Conservation (phyloP, 92 coral and sea anemone genomes). For the Epizoanthus fatuus region DNA sequence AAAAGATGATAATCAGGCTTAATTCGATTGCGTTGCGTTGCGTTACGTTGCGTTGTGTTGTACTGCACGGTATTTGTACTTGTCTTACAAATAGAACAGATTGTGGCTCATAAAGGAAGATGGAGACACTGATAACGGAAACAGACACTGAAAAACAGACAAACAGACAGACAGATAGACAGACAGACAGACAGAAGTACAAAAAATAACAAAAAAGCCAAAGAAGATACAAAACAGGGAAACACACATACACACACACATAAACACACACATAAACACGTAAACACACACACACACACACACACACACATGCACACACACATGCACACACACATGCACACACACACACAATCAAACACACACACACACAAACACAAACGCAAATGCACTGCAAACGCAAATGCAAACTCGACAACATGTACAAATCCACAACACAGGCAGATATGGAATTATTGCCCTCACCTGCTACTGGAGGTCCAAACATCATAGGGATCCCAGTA, state of each 20-base stretch:
- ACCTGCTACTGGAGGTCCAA: conserved; percentile 92
- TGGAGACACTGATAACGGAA: too few relatives aligned
- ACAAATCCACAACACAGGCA: too few relatives aligned
- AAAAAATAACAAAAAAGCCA: background rate
- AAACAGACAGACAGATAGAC: background rate
- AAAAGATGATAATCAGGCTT: background rate
- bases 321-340: background rate
- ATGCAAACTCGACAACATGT: too few relatives aligned
- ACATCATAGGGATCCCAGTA: conserved; percentile 83
- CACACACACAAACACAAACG: background rate
- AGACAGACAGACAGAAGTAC: background rate
- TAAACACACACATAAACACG: background rate
- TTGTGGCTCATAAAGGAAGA: too few relatives aligned
- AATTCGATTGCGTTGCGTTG: background rate
- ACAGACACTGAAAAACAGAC: too few relatives aligned
- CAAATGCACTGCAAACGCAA: background rate
- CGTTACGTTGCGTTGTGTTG: too few relatives aligned
- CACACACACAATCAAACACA: too few relatives aligned
- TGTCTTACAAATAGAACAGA: too few relatives aligned
- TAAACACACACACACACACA: background rate
- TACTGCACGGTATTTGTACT: too few relatives aligned
- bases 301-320: too few relatives aligned
- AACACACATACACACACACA: background rate
- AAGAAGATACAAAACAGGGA: background rate
- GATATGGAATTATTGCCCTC: background rate